Conservation (phyloP, 1,140 invertebrate genomes). For the Protaetia brevitarsis region DNA sequence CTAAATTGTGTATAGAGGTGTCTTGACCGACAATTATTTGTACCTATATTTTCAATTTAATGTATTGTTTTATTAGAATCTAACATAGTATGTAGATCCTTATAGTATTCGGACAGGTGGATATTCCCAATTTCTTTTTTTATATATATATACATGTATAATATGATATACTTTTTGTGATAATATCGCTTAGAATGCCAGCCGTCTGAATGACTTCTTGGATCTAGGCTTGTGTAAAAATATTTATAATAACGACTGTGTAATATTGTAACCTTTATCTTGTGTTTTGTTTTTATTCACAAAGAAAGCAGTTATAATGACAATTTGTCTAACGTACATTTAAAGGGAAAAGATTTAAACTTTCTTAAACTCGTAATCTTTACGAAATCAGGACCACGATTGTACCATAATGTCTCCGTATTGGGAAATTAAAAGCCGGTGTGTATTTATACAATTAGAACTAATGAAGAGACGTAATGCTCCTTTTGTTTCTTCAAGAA, state of each 20-base stretch:
- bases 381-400: no score
- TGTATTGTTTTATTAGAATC: not conserved
- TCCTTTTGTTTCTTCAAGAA: not conserved
- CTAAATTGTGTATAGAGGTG: no score
- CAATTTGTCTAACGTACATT: no score
- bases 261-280: not conserved
- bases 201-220: not conserved
- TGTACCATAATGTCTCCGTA: no score
- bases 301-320: not conserved
- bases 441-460: not conserved
- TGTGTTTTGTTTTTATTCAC: not conserved
- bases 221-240: not conserved
- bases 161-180: slow-evolving; percentile 1
- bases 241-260: not conserved
- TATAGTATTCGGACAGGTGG: not conserved
- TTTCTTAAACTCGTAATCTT: no score
- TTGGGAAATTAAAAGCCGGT: not conserved
- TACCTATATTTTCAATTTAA: slow-evolving; percentile 8
- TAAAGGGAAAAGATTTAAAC: no score
- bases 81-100: slow-evolving; percentile 1
- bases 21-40: no score
- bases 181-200: not conserved
- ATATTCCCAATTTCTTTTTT: not conserved
- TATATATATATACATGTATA: slow-evolving; percentile 2
- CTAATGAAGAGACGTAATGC: not conserved